Conservation (phyloP, 1,140 invertebrate species). For the Berghia stephanieae region DNA sequence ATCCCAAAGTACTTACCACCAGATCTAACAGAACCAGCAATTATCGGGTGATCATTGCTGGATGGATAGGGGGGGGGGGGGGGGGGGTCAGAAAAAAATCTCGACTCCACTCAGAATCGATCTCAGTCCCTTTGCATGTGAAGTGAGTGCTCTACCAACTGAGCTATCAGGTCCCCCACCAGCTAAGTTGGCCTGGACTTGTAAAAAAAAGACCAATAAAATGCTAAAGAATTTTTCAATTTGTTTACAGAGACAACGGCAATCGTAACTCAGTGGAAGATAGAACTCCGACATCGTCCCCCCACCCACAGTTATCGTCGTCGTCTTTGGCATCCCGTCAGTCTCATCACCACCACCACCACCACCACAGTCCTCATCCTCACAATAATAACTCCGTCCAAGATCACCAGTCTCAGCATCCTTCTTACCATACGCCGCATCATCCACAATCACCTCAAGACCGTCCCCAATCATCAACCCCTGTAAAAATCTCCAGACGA, state of each 20-base stretch:
- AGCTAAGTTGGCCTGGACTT: background rate
- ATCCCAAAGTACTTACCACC: too few species aligned
- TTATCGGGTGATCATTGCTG: too few species aligned
- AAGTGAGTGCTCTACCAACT: too few species aligned
- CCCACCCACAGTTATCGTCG: background rate
- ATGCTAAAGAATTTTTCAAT: background rate
- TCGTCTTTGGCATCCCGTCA: too few species aligned
- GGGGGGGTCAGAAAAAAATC: too few species aligned
- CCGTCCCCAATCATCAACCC: constrained; percentile 38
- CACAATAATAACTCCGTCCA: background rate
- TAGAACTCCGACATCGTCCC: background rate
- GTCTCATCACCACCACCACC: background rate
- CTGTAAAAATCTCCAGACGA: constrained; percentile 63
- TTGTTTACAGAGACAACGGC: background rate
- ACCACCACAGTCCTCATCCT: background rate
- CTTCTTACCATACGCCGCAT: background rate
- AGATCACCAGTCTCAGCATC: background rate
- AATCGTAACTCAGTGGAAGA: background rate
- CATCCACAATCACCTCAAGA: background rate
- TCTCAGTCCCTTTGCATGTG: too few species aligned
- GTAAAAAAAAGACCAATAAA: background rate
- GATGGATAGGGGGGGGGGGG: too few species aligned
- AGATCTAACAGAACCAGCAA: too few species aligned
- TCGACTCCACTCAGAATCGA: too few species aligned
- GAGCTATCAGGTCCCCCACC: too few species aligned